Percentiles rank a stretch among this genome's conserved stretches.
phyloP scores from a whole-genome alignment of 2,113 vertebrate species.

The Miniopterus natalensis region DNA sequence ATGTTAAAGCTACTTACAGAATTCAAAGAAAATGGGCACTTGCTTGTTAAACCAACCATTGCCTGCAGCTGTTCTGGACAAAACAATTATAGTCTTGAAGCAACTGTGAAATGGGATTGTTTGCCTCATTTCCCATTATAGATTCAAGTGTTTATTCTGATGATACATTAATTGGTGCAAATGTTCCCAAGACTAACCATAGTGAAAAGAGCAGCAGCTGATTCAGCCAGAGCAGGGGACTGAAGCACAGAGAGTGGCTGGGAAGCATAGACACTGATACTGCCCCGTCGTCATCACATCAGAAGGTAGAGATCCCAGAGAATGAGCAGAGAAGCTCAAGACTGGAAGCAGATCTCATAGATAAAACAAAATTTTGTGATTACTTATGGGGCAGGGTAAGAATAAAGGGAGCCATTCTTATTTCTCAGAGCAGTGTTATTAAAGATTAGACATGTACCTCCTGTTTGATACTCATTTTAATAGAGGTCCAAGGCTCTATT shows the following conservation, averaged over 20 bases:
- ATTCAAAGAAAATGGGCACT: constrained; percentile 42
- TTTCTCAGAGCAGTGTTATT: neutral
- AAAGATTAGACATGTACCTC: neutral
- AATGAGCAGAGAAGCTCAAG: neutral
- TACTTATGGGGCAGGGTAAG: neutral
- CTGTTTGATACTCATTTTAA: neutral
- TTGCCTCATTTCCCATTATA: constrained; percentile 62
- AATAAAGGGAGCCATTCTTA: neutral
- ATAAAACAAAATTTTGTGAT: neutral
- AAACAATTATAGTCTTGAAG: constrained; percentile 65
- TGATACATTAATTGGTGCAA: constrained; percentile 54
- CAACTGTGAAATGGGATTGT: constrained; percentile 60
- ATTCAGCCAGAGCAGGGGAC: neutral
- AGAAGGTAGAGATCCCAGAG: neutral
- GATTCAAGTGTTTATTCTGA: constrained; percentile 53
- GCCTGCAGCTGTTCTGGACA: constrained; percentile 49
- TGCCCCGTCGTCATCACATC: neutral
- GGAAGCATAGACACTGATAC: neutral
- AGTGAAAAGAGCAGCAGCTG: neutral
- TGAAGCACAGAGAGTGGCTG: too few species aligned
- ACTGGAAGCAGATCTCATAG: neutral
- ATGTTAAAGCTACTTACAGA: constrained; percentile 26
- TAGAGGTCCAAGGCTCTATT: neutral
- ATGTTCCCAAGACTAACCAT: constrained; percentile 35
- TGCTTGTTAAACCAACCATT: constrained; percentile 65